Evolutionary conservation across 2,797 vertebrate species (phyloP).

Genomic region (Parambassis ranga): DNA sequence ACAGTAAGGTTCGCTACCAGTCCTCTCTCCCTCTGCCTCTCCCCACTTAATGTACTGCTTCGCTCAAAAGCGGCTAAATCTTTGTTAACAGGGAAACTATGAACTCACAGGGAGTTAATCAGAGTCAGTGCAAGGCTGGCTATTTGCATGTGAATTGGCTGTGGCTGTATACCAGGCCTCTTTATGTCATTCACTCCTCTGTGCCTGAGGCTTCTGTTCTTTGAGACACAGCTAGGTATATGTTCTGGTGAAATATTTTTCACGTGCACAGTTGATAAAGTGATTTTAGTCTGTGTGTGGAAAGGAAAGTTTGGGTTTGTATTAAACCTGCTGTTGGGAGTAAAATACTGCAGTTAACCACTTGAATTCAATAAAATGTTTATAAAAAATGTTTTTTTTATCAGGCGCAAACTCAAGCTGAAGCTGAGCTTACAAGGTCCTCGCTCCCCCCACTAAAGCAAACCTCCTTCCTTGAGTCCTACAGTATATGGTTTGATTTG

Average conservation of each 20-base stretch:
- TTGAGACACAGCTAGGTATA: constrained; percentile 81
- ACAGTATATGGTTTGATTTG: constrained; percentile 64
- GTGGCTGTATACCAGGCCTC: constrained; percentile 80
- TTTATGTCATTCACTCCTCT: constrained; percentile 89
- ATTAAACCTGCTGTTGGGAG: no score
- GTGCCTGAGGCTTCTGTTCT: constrained; percentile 83
- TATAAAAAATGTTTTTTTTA: no score
- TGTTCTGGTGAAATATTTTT: constrained; percentile 18
- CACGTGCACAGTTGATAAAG: not conserved
- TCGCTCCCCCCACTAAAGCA: not conserved
- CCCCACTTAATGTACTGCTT: constrained; percentile 72
- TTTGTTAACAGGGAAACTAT: constrained; percentile 93
- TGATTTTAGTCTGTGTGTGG: not conserved
- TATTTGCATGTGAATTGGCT: constrained; percentile 97
- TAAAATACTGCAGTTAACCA: not conserved
- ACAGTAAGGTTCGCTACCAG: constrained; percentile 83
- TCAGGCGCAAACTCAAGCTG: not conserved
- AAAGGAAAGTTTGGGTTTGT: rapidly evolving
- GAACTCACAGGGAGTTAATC: constrained; percentile 99
- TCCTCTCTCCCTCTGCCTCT: constrained; percentile 46
- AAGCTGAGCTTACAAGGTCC: not conserved
- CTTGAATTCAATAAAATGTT: not conserved
- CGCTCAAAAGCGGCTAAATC: constrained; percentile 88
- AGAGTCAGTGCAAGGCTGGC: constrained; percentile 90
- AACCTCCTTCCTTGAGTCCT: constrained; percentile 45